phyloP scores from a whole-genome alignment of 2,888 invertebrate genomes.

The Rhamphomyia laevipes region DNA sequence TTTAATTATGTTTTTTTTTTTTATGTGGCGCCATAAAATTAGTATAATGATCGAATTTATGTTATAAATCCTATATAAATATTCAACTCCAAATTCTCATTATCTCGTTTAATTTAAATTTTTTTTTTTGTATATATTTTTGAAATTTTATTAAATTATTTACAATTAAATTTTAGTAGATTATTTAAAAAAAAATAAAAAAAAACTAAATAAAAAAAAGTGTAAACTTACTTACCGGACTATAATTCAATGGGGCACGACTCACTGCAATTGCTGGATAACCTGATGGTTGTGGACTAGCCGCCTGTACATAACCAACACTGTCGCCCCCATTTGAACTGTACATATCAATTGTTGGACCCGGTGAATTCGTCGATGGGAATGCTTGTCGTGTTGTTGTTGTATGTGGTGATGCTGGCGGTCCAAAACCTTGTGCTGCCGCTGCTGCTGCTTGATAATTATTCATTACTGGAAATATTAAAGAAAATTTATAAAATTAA shows the following conservation, averaged over 20 bases:
- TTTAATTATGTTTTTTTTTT: too few relatives aligned
- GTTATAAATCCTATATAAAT: too few relatives aligned
- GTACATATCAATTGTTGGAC: conserved; percentile 87
- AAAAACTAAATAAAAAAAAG: not conserved
- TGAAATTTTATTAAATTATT: not conserved
- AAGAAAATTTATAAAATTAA: too few relatives aligned
- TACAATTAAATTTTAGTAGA: not conserved
- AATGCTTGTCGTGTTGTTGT: conserved; percentile 63
- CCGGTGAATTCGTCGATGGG: conserved; percentile 85
- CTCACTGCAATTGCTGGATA: conserved; percentile 90
- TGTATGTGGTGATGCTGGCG: conserved; percentile 72
- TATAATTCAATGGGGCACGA: conserved; percentile 86
- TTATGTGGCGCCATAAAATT: too few relatives aligned
- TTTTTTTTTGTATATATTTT: too few relatives aligned
- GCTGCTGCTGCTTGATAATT: conserved; percentile 80
- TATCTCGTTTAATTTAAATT: too few relatives aligned
- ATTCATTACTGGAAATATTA: conserved; percentile 68
- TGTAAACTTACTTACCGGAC: conserved; percentile 61
- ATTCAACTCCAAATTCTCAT: too few relatives aligned
- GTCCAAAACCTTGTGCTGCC: conserved; percentile 67
- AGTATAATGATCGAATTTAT: too few relatives aligned
- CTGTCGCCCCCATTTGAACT: conserved; percentile 75
- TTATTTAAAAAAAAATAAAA: not conserved
- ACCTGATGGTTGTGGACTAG: conserved; percentile 92
- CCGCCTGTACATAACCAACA: conserved; percentile 91